Evolutionary conservation across 2,797 vertebrate genomes (phyloP), one percentile per base, ranked within the genome.

Genomic region (Bovichtus diacanthus): DNA sequence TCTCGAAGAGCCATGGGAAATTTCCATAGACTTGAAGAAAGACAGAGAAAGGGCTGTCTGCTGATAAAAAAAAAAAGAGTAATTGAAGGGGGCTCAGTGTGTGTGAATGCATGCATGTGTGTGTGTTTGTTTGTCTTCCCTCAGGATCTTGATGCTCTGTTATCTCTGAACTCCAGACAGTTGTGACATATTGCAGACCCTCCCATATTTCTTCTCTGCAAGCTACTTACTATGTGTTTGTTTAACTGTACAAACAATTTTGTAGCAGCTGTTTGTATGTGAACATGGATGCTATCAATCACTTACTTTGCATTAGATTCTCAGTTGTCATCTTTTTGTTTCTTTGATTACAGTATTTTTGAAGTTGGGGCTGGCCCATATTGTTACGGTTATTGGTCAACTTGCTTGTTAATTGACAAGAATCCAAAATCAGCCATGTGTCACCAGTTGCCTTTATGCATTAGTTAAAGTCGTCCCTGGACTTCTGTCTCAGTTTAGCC

Each of bases 1-100:
- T 89, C 83, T 84, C 25, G 4, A 80, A 80, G 78, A 87, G 83
- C 77, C 88, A 82, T 87, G 90, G 82, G 87, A 94, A 91, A 74
- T 80, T 83, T 89, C 82, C 78, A 69, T 54, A 2, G 6, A 67
- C 62, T 76, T 39, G n/a, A 76, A 25, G 23, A 58, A 58, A 85
- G 81, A 92, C 89, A 90, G 88, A 77, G 62, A 64, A 70, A 50
- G 51, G 59, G 83, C 86, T 87, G 86, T 87, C 61, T 58, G 3
- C 84, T 71, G 86, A 89, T 87, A 87, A 80, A 81, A n/a, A 69
- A n/a, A n/a, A n/a, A n/a, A 69, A 68, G 66, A 65, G 70, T 58
- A 41, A 78, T 29, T 88, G 70, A 50, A 72, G 15, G 54, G 29
- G 47, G 31, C 13, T 59, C 4, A 25, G 53, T 55, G 27, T 38